Base-by-base conservation (phyloP, 2,113 vertebrate species). In the Octodon degus region DNA sequence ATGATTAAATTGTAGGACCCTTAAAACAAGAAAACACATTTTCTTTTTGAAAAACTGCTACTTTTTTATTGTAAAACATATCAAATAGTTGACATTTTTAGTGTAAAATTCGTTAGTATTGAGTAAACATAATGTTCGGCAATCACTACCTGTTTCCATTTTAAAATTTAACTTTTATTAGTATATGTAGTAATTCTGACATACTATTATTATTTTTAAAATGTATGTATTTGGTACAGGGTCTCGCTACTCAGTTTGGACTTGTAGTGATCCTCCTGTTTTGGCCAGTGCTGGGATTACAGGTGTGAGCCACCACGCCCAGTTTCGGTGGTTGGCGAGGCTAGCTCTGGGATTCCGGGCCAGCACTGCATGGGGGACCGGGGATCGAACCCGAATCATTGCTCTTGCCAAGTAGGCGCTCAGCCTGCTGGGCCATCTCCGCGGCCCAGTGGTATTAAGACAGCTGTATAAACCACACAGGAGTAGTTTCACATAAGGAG, bases 111-210 rank as follows among this genome's bases (percentile, higher is more conserved):
- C 53, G 77, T 60, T 65, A 81, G 53, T 58, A 65, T 24, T 62
- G 62, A 12, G 9, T 67, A 43, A 30, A 55, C 11, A 58, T 30
- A 68, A 32, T 17, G 30, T 25, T 85, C 16, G 24, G n/a, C 86
- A 91, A 89, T 27, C 55, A 70, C 40, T 37, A 88, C 32, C 62
- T 68, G 34, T 87, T 83, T 95, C 62, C 63, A 72, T 81, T 67
- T 74, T 30, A 20, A 72, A 88, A 81, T n/a, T 37, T 37, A n/a
- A 7, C 37, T 90, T 94, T 93, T 76, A 90, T 83, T 19, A 79
- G 50, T 50, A 90, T 74, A 84, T 32, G 43, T 82, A 92, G 65
- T 77, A 40, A 40, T 79, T 85, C 16, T 79, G 34, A 76, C 13
- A 17, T 77, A 58, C 63, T 58, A 32, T 12, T 1, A 58, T 58